Evolutionary conservation across 2,113 vertebrate genomes (phyloP).

Genomic region (Lepidothrix coronata): DNA sequence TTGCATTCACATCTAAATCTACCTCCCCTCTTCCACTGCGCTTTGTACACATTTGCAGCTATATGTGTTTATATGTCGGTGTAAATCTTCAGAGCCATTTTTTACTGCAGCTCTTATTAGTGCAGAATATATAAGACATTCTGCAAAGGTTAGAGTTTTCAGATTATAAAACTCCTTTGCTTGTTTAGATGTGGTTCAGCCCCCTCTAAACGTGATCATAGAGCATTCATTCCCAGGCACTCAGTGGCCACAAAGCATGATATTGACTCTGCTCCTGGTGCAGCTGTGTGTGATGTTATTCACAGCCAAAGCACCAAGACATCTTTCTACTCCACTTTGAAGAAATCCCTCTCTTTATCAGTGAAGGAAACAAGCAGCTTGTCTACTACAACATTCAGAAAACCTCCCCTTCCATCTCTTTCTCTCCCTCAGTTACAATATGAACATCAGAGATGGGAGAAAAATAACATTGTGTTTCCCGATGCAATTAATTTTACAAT

Average conservation of each 20-base stretch:
- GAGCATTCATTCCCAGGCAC: background rate
- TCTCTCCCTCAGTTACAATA: background rate
- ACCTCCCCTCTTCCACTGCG: background rate
- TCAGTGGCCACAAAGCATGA: background rate
- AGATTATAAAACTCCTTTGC: background rate
- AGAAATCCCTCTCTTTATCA: conserved; percentile 49
- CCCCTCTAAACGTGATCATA: background rate
- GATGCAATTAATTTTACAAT: background rate
- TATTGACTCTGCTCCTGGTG: background rate
- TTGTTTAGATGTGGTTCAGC: background rate
- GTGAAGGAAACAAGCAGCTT: conserved; percentile 58
- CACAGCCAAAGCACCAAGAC: background rate
- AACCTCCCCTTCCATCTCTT: conserved; percentile 23
- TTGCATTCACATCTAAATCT: conserved; percentile 1
- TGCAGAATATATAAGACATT: background rate
- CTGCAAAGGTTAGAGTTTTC: background rate
- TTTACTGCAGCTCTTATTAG: background rate
- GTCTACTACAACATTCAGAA: conserved; percentile 53
- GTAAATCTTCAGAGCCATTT: background rate
- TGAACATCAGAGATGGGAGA: background rate
- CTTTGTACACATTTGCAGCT: background rate
- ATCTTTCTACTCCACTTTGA: background rate
- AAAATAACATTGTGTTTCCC: background rate
- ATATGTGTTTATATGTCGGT: background rate
- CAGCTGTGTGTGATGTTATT: background rate